Evolutionary conservation across 2,113 vertebrate genomes (phyloP).

Genomic region (Balaenoptera acutorostrata): DNA sequence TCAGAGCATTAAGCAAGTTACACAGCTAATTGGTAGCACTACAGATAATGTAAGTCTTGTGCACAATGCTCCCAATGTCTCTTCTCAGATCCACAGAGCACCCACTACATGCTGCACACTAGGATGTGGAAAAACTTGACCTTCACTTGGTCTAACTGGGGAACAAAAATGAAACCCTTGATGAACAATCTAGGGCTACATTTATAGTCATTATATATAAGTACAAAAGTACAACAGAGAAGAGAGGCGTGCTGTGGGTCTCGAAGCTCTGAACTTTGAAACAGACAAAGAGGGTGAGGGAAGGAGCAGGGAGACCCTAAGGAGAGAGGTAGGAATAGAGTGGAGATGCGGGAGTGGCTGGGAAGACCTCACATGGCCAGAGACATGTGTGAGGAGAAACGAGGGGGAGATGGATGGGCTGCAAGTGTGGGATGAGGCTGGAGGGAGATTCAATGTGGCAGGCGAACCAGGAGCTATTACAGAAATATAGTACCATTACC

Average conservation of each 20-base stretch:
- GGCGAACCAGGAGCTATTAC: not conserved
- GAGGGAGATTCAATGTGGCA: not conserved
- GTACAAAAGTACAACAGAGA: not conserved
- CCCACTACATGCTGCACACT: not conserved
- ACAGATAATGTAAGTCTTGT: not conserved
- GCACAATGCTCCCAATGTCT: not conserved
- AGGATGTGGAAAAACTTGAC: not conserved
- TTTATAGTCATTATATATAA: not conserved
- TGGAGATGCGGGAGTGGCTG: fast-evolving
- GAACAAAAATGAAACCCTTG: not conserved
- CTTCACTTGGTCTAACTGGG: not conserved
- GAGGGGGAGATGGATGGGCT: not conserved
- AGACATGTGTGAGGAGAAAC: not conserved
- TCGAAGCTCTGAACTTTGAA: not conserved
- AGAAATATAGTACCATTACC: not conserved
- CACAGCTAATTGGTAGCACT: not conserved
- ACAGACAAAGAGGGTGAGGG: not conserved
- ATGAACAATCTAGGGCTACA: not conserved
- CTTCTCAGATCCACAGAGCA: not conserved
- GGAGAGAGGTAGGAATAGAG: not conserved
- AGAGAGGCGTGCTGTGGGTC: not conserved
- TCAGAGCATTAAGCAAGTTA: not conserved
- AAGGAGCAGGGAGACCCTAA: not conserved
- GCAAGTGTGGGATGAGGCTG: not conserved
- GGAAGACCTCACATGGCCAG: not conserved